Conservation (phyloP, 1,140 invertebrate species). For the Scaptomyza pallida region DNA sequence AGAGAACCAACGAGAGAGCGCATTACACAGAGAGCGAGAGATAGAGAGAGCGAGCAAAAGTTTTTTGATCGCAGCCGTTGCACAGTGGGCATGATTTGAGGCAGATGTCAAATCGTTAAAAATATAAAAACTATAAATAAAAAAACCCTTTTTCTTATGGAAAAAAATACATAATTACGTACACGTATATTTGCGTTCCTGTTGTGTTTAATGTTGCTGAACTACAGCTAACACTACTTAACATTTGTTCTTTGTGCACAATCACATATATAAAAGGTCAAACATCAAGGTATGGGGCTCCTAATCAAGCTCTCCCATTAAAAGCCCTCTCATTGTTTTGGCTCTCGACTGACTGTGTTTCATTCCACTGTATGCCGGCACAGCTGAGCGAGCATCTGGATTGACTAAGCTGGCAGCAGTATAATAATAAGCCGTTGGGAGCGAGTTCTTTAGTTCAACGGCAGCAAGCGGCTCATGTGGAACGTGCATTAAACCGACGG, state of each 20-base stretch:
- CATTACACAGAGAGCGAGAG: constrained; percentile 5
- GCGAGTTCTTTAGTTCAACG: constrained; percentile 65
- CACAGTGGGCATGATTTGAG: constrained; percentile 11
- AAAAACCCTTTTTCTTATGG: not conserved
- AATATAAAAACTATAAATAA: not conserved
- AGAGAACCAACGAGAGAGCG: constrained; percentile 10
- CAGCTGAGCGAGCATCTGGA: constrained; percentile 52
- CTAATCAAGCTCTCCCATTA: not conserved
- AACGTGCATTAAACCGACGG: constrained; percentile 29
- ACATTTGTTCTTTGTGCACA: not conserved
- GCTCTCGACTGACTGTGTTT: not conserved
- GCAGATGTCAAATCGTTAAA: not conserved
- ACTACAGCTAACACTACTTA: not conserved
- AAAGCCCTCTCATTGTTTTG: not conserved
- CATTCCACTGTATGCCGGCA: constrained; percentile 40
- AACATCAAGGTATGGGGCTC: not conserved
- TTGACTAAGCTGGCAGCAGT: constrained; percentile 24
- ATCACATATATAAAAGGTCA: not conserved
- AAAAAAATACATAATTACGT: not conserved
- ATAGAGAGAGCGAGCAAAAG: constrained; percentile 1
- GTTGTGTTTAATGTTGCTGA: not conserved
- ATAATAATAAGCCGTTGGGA: constrained; percentile 65
- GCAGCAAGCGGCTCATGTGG: constrained; percentile 54
- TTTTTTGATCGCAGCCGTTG: constrained; percentile 15
- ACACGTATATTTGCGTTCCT: not conserved